phyloP scores from a whole-genome alignment of 2,888 invertebrate genomes.

The Dynastes tityus region DNA sequence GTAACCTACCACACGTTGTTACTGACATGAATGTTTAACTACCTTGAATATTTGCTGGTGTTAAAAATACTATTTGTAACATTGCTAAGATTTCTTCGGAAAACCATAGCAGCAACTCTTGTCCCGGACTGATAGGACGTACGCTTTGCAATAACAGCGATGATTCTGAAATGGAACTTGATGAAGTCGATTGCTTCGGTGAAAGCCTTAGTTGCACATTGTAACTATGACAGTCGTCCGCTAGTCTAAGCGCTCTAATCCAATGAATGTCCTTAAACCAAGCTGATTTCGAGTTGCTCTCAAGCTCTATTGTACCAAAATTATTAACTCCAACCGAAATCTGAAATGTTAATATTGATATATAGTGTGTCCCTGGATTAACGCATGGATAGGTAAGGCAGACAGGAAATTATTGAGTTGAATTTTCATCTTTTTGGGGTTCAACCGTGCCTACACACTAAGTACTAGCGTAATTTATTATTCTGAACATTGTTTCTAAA shows the following conservation, averaged over 20 bases:
- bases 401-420: too few species aligned
- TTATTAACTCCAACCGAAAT: conserved; percentile 62
- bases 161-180: conserved; percentile 52
- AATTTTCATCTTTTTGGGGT: too few species aligned
- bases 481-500: too few species aligned
- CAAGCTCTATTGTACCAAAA: conserved; percentile 63
- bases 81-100: conserved; percentile 82
- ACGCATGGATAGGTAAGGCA: too few species aligned
- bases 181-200: conserved; percentile 51
- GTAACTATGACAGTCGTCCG: conserved; percentile 79
- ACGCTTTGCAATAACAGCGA: conserved; percentile 71
- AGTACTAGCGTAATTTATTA: too few species aligned
- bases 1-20: too few species aligned
- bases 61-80: conserved; percentile 84
- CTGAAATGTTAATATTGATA: conserved; percentile 56
- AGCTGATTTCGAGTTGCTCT: conserved; percentile 61
- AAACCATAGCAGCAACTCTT: conserved; percentile 88
- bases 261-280: conserved; percentile 66
- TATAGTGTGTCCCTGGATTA: not conserved
- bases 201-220: conserved; percentile 72
- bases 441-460: too few species aligned
- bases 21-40: too few species aligned
- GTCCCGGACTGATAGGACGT: conserved; percentile 74
- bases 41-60: conserved; percentile 86
- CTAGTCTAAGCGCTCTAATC: conserved; percentile 70